These are phyloP conservation scores for Lampris megalopsis DNA, from an alignment of 2,113 vertebrate species.

Conservation along the genomic window DNA sequence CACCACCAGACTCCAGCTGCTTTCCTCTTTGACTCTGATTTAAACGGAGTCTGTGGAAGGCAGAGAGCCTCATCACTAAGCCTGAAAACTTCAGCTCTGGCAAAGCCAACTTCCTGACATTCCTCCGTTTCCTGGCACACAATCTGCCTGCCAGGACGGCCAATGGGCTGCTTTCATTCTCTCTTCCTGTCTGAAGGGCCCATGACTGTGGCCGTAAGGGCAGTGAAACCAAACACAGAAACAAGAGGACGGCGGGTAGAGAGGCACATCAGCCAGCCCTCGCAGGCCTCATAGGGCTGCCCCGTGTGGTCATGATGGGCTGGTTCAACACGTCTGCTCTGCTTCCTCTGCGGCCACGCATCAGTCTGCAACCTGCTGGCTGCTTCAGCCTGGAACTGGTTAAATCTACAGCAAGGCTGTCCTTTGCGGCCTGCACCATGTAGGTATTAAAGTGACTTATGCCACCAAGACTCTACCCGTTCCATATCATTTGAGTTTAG, in stretches of 20 bases:
- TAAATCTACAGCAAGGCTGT: constrained; percentile 1
- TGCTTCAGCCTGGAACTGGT: constrained; percentile 6
- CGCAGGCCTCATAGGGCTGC: constrained; percentile 9
- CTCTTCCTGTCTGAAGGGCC: constrained; percentile 5
- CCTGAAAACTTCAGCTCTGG: constrained; percentile 18
- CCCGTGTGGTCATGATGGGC: neutral
- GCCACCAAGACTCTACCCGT: constrained; percentile 33
- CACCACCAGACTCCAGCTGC: constrained; percentile 10
- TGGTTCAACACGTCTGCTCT: constrained; percentile 5
- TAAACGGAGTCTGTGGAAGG: neutral
- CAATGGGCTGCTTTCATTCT: neutral
- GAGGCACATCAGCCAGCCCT: constrained; percentile 1
- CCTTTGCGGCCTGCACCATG: constrained; percentile 20
- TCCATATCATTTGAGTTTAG: constrained; percentile 11
- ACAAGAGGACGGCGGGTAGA: neutral
- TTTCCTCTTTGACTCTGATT: constrained; percentile 1
- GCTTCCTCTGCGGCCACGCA: constrained; percentile 17
- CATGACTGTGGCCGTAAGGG: neutral
- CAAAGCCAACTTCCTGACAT: neutral
- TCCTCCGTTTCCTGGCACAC: neutral
- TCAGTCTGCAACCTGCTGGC: constrained; percentile 16
- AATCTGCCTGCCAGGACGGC: neutral
- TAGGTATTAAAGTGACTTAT: constrained; percentile 19
- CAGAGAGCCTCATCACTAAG: neutral
- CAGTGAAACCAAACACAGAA: constrained; percentile 16